Percentiles rank a stretch among this genome's conserved stretches.
phyloP scores from a whole-genome alignment of 2,113 vertebrate species.

The Emydura subglobosa region DNA sequence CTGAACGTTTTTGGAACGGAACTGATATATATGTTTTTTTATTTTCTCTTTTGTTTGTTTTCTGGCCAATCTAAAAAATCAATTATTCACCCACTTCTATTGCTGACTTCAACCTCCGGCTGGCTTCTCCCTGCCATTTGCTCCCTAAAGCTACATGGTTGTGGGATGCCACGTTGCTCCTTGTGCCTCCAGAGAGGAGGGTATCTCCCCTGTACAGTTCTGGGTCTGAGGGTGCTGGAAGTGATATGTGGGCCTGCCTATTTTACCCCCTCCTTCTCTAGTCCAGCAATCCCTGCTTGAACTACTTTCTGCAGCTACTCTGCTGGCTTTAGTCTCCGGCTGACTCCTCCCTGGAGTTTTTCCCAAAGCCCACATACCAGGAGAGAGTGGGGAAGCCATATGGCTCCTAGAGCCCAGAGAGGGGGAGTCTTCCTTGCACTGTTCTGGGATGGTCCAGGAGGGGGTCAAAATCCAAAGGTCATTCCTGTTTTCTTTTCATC shows the following conservation, averaged over 20 bases:
- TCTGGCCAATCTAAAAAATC: background rate
- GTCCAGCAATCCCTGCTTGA: background rate
- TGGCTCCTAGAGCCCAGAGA: background rate
- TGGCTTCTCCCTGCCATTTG: rapidly evolving
- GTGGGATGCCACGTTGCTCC: background rate
- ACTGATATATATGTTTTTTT: background rate
- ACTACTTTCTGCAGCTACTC: background rate
- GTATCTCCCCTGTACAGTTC: background rate
- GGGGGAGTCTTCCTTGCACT: background rate
- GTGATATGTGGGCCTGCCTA: background rate
- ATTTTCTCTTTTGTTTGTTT: background rate
- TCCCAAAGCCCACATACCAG: background rate
- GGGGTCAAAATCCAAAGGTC: background rate
- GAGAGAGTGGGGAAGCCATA: background rate
- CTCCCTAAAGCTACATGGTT: background rate
- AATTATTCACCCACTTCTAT: background rate
- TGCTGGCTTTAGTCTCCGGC: background rate
- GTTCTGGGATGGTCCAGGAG: background rate
- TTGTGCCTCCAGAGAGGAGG: background rate
- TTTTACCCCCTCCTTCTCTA: background rate
- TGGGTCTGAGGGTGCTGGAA: background rate
- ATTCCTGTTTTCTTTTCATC: rapidly evolving
- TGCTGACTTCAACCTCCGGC: background rate
- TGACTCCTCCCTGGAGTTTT: background rate
- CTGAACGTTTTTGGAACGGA: background rate